Evolutionary conservation across 2,888 invertebrate species (phyloP).

Genomic region (Tetanocera ferruginea): DNA sequence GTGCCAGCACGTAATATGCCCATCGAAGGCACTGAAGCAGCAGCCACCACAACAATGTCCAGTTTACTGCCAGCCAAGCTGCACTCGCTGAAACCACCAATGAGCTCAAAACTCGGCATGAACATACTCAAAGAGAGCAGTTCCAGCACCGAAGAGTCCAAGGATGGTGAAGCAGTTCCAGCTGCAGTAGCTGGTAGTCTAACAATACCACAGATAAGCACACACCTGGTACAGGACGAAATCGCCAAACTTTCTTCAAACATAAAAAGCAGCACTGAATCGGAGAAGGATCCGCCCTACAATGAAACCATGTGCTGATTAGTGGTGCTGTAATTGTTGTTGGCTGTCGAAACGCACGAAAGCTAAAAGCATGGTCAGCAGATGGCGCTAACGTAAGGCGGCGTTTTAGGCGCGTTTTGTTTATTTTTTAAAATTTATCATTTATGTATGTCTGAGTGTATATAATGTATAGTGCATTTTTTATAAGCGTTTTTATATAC

Average conservation of each 20-base stretch:
- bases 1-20: background rate
- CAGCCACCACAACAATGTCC: conserved; percentile 18
- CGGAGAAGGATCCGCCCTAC: conserved; percentile 69
- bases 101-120: conserved; percentile 63
- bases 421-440: background rate
- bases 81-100: conserved; percentile 64
- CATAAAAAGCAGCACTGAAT: conserved; percentile 70
- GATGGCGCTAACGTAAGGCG: background rate
- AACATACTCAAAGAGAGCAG: conserved; percentile 69
- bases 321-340: conserved; percentile 9
- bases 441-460: conserved; percentile 1
- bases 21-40: conserved; percentile 17
- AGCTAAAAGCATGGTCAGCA: background rate
- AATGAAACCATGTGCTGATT: conserved; percentile 71
- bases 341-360: background rate
- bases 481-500: conserved; percentile 24
- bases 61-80: conserved; percentile 54
- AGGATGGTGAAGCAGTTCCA: conserved; percentile 58
- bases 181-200: conserved; percentile 32
- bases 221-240: conserved; percentile 69
- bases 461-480: conserved; percentile 23
- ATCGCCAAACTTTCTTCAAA: conserved; percentile 70
- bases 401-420: background rate
- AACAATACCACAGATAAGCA: conserved; percentile 69
- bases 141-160: conserved; percentile 69